A percentile compares a stretch with the other conserved stretches of the same genome.
These are phyloP conservation scores for Drosophila asahinai DNA, from an alignment of 1,140 invertebrate genomes.

Conservation along the genomic window DNA sequence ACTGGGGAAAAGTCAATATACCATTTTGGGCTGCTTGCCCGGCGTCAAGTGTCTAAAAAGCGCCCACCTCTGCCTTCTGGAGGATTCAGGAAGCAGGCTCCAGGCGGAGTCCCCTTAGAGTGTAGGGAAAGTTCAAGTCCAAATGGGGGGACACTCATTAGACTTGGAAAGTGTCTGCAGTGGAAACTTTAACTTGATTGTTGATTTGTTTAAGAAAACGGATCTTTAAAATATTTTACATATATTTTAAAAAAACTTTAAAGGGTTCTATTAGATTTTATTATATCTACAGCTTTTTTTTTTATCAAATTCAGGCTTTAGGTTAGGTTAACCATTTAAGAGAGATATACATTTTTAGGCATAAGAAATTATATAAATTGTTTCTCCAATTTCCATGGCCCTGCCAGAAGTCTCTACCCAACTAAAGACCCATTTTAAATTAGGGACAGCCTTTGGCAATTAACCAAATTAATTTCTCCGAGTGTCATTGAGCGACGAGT, in stretches of 20 bases:
- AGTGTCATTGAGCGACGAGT: constrained; percentile 27
- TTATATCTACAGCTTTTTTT: not conserved
- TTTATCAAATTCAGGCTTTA: not conserved
- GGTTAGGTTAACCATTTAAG: too few species aligned
- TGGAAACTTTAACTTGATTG: constrained; percentile 10
- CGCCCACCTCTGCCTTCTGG: constrained; percentile 7
- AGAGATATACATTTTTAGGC: too few species aligned
- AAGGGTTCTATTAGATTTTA: not conserved
- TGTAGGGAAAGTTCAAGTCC: constrained; percentile 25
- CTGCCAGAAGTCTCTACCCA: not conserved
- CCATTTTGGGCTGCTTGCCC: constrained; percentile 18
- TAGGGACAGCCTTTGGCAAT: constrained; percentile 36
- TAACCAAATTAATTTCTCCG: constrained; percentile 63
- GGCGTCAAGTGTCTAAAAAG: constrained; percentile 37
- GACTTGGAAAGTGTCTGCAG: constrained; percentile 13
- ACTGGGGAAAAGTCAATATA: constrained; percentile 59
- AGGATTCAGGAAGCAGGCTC: constrained; percentile 1
- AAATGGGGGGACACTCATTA: constrained; percentile 21
- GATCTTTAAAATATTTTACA: not conserved
- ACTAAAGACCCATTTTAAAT: constrained; percentile 43
- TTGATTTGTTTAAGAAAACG: not conserved
- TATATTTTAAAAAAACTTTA: not conserved
- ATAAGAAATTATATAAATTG: not conserved
- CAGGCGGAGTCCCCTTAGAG: not conserved
- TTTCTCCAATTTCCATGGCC: not conserved